Evolutionary conservation across 1,140 invertebrate genomes (phyloP).

Genomic region (Limonius californicus): DNA sequence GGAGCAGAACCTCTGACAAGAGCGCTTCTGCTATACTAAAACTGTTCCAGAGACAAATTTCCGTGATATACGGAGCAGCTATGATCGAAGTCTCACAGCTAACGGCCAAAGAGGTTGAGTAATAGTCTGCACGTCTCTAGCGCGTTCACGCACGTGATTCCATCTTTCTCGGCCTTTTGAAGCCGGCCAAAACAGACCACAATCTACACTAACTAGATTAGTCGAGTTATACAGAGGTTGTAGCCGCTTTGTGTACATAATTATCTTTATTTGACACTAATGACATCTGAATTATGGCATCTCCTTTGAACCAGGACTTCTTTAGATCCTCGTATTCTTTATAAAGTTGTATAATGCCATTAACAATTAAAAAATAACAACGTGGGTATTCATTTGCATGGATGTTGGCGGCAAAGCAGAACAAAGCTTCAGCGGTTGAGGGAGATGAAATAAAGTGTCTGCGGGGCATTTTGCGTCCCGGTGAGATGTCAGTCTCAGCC

Average conservation of each 20-base stretch:
- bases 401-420: not conserved
- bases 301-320: not conserved
- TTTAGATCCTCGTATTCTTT: not conserved
- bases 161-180: not conserved
- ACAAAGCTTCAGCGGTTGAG: not conserved
- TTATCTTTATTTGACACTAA: not conserved
- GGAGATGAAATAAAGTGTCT: slow-evolving; percentile 21
- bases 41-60: not conserved
- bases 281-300: slow-evolving; percentile 3
- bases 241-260: not conserved
- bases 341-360: slow-evolving; percentile 1
- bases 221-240: not conserved
- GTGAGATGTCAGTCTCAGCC: slow-evolving; percentile 13
- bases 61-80: not conserved
- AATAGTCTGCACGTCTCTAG: not conserved
- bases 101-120: not conserved
- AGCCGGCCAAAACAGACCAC: not conserved
- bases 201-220: slow-evolving; percentile 7
- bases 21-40: no score
- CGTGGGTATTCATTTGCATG: not conserved
- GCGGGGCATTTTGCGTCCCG: slow-evolving; percentile 18
- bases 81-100: not conserved
- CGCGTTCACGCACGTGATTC: not conserved
- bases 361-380: slow-evolving; percentile 14
- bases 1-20: no score